phyloP scores from a whole-genome alignment of 2,113 vertebrate species.

The Nothocercus julius region DNA sequence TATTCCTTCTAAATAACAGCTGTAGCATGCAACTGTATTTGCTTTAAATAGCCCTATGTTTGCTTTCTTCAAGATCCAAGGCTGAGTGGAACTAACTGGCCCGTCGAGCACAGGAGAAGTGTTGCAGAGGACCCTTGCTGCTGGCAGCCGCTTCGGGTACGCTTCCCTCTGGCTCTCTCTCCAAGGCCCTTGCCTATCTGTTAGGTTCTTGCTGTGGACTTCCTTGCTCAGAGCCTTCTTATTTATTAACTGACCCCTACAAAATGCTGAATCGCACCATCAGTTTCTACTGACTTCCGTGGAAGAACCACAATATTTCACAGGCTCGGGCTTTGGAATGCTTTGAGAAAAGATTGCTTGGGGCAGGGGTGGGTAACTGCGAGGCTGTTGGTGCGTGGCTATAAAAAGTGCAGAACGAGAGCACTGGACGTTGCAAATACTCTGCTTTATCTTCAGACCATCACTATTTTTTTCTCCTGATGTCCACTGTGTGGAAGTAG shows the following conservation, averaged over 20 bases:
- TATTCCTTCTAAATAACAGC: too few relatives aligned
- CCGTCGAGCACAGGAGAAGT: not conserved
- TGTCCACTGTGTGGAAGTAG: not conserved
- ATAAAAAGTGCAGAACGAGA: fast-evolving
- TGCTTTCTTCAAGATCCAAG: too few relatives aligned
- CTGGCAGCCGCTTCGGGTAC: not conserved
- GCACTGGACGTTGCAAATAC: not conserved
- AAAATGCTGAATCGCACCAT: not conserved
- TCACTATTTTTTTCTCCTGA: not conserved
- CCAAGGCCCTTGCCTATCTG: not conserved
- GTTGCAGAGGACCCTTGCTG: not conserved
- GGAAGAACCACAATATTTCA: not conserved
- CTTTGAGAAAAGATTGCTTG: not conserved
- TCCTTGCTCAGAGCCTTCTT: not conserved
- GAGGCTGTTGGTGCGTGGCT: not conserved
- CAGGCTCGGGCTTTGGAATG: not conserved
- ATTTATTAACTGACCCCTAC: not conserved
- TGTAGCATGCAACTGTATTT: too few relatives aligned
- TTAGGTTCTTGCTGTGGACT: not conserved
- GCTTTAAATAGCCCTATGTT: too few relatives aligned
- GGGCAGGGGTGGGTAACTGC: not conserved
- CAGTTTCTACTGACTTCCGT: not conserved
- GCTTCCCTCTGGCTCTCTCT: not conserved
- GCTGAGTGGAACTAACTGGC: not conserved
- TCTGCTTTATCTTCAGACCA: not conserved